Conservation (phyloP, 2,888 invertebrate species). For the Fragum sueziense region DNA sequence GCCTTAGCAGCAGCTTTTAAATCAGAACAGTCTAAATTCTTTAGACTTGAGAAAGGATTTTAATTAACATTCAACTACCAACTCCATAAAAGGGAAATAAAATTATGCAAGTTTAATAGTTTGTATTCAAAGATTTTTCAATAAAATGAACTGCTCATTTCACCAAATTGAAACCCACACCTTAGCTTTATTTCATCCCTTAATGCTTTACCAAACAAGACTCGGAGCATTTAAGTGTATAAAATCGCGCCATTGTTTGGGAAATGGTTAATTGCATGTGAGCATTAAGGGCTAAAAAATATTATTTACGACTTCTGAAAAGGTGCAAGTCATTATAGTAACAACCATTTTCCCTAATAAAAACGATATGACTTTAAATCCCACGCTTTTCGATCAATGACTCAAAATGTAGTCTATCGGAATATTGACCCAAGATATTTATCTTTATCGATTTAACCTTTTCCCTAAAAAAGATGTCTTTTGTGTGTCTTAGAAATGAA, state of each 20-base stretch:
- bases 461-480: too few relatives aligned
- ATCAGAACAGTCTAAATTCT: not conserved
- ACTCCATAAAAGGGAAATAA: not conserved
- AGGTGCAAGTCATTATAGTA: constrained; percentile 1
- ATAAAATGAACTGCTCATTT: not conserved
- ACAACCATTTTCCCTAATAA: not conserved
- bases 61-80: not conserved
- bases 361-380: not conserved
- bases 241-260: too few relatives aligned
- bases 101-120: not conserved
- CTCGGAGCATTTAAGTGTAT: too few relatives aligned
- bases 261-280: too few relatives aligned
- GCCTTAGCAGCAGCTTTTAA: not conserved
- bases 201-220: too few relatives aligned
- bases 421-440: constrained; percentile 15
- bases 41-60: not conserved
- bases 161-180: not conserved
- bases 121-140: not conserved
- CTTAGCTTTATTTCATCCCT: too few relatives aligned
- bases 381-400: not conserved
- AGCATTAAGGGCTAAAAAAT: too few relatives aligned
- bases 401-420: not conserved
- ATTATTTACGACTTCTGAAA: too few relatives aligned
- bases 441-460: not conserved
- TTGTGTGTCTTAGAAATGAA: too few relatives aligned